phyloP scores from a whole-genome alignment of 2,113 vertebrate species.

The Rostratula benghalensis region DNA sequence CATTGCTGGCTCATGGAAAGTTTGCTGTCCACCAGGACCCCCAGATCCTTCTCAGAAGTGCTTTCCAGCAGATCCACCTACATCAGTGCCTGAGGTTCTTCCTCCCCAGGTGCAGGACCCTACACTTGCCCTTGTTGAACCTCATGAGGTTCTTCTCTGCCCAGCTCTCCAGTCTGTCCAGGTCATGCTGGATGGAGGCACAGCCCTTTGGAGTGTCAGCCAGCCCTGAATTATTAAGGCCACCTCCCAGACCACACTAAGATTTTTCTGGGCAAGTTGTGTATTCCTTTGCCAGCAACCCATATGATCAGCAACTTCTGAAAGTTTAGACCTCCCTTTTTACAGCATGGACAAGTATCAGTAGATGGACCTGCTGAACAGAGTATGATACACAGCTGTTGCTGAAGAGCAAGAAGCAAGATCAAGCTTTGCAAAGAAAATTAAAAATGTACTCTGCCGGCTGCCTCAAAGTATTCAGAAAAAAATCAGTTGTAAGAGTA shows the following conservation, averaged over 20 bases:
- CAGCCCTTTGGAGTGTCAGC: no score
- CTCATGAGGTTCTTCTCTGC: no score
- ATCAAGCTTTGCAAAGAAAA: background rate
- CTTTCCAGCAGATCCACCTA: no score
- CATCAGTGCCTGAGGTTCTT: no score
- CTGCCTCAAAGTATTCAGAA: background rate
- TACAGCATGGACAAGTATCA: background rate
- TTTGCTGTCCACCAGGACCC: no score
- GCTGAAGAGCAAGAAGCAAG: background rate
- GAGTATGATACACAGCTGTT: background rate
- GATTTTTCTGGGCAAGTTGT: background rate
- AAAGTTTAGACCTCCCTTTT: background rate
- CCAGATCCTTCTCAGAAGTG: no score
- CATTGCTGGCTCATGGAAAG: no score
- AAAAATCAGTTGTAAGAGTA: background rate
- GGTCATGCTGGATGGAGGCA: no score
- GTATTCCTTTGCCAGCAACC: background rate
- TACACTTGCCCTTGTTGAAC: no score
- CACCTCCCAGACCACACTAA: background rate
- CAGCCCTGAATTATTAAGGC: background rate
- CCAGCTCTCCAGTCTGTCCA: no score
- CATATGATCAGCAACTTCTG: background rate
- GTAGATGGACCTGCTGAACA: background rate
- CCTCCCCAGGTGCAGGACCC: no score
- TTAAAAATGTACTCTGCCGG: background rate